phyloP scores from a whole-genome alignment of 2,113 vertebrate species.

The Chloropsis hardwickii region DNA sequence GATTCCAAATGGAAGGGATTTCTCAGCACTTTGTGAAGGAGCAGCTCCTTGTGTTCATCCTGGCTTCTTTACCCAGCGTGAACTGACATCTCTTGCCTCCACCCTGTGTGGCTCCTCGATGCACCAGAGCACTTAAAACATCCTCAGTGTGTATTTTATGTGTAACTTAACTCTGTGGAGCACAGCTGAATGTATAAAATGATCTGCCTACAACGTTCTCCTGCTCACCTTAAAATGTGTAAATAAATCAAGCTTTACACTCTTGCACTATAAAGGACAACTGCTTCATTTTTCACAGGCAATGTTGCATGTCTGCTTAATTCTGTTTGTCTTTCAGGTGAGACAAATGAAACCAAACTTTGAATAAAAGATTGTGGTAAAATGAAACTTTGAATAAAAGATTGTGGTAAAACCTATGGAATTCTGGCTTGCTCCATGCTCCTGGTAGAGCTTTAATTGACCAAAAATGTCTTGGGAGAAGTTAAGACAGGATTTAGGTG shows the following conservation, averaged over 20 bases:
- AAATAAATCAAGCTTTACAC: constrained; percentile 38
- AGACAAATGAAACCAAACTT: constrained; percentile 25
- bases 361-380: constrained; percentile 10
- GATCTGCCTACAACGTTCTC: not conserved
- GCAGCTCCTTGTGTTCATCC: not conserved
- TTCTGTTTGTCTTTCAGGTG: not conserved
- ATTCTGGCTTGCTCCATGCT: not conserved
- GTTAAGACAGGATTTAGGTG: not conserved
- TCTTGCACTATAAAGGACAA: not conserved
- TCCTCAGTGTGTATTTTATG: not conserved
- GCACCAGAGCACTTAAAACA: constrained; percentile 2
- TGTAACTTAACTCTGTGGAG: not conserved
- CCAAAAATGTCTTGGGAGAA: not conserved
- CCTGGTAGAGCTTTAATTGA: not conserved
- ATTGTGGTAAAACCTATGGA: not conserved
- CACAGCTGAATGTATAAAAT: constrained; percentile 5
- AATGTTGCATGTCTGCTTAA: constrained; percentile 7
- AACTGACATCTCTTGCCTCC: not conserved
- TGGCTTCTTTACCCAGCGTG: not conserved
- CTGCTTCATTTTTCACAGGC: constrained; percentile 31
- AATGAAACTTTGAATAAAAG: not conserved
- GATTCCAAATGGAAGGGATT: fast-evolving
- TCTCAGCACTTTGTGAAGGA: not conserved
- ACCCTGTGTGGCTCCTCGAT: not conserved
- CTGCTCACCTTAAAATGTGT: not conserved